Conservation (phyloP, 2,888 invertebrate genomes). For the Embidobia sp. region DNA sequence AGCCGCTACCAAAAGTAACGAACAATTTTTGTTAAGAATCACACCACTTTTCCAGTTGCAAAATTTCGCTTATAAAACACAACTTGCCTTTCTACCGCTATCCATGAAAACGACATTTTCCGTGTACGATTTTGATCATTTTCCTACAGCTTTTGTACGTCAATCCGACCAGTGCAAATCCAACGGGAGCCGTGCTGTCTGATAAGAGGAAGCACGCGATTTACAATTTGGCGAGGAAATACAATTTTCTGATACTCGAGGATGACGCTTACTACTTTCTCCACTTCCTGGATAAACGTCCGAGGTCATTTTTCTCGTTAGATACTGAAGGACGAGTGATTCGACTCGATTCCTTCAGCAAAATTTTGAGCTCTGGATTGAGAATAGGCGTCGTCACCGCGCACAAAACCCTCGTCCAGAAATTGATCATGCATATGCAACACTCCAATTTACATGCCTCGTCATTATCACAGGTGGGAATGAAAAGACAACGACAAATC, state of each 20-base stretch:
- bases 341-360: slow-evolving; percentile 90
- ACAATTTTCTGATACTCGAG: slow-evolving; percentile 89
- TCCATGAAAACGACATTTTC: neutral
- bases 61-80: no score
- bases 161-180: slow-evolving; percentile 90
- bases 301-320: slow-evolving; percentile 87
- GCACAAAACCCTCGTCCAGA: slow-evolving; percentile 84
- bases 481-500: slow-evolving; percentile 10
- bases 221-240: slow-evolving; percentile 88
- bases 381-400: slow-evolving; percentile 89
- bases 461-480: slow-evolving; percentile 85
- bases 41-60: no score
- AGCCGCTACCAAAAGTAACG: slow-evolving; percentile 80
- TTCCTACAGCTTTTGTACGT: slow-evolving; percentile 88
- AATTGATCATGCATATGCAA: slow-evolving; percentile 86
- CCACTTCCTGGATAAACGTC: slow-evolving; percentile 85
- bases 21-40: neutral
- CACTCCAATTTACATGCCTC: slow-evolving; percentile 85
- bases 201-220: slow-evolving; percentile 85
- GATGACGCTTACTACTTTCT: slow-evolving; percentile 92
- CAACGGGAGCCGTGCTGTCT: slow-evolving; percentile 87
- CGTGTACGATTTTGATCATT: slow-evolving; percentile 31
- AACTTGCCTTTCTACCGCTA: neutral
- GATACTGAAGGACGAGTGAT: slow-evolving; percentile 89
- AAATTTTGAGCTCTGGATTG: slow-evolving; percentile 87